Conservation (phyloP, 2,888 invertebrate species). For the Hypercompe scribonia region DNA sequence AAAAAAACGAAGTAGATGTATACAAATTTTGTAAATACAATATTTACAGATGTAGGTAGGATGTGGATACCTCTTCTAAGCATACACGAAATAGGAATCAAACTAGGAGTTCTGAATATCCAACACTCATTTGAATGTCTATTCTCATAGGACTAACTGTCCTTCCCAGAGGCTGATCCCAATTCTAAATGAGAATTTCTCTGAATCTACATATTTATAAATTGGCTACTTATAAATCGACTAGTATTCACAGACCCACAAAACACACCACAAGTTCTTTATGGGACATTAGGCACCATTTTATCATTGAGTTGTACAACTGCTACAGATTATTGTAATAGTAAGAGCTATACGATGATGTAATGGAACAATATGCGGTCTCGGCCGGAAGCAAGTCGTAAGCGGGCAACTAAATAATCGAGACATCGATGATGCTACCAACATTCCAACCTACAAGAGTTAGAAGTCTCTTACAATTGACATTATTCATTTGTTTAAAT, state of each 20-base stretch:
- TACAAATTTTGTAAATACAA: background rate
- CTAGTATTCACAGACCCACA: background rate
- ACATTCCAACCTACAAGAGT: conserved; percentile 53
- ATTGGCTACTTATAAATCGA: background rate
- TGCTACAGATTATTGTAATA: conserved; percentile 31
- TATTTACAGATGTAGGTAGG: too few species aligned
- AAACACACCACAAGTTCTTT: background rate
- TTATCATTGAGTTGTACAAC: conserved; percentile 17
- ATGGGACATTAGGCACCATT: background rate
- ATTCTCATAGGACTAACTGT: too few species aligned
- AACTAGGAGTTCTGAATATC: background rate
- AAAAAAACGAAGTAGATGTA: too few species aligned
- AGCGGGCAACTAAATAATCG: conserved; percentile 72
- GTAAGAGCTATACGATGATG: conserved; percentile 40
- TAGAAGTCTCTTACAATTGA: conserved; percentile 19
- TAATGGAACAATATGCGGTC: conserved; percentile 43
- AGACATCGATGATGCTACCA: conserved; percentile 63
- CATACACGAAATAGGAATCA: background rate
- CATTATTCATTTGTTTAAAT: too few species aligned
- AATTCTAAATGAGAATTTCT: background rate
- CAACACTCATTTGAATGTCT: background rate
- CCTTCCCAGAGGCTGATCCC: background rate
- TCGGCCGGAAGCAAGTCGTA: conserved; percentile 67
- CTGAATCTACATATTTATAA: background rate
- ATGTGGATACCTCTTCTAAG: background rate